Conservation (phyloP, 1,140 invertebrate genomes). For the Ylistrum balloti region DNA sequence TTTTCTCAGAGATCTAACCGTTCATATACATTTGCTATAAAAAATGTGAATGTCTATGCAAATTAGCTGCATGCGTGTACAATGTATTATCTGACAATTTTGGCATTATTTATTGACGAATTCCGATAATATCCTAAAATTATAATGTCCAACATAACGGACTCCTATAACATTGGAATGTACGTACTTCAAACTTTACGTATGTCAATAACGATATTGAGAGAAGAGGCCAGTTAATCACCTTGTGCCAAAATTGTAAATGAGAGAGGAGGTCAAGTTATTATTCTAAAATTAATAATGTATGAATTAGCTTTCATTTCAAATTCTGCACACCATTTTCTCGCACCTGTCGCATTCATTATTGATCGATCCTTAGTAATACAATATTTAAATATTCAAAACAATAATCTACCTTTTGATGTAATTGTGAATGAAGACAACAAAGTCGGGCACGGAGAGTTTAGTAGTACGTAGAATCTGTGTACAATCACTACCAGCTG, state of each 20-base stretch:
- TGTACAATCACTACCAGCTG: conserved; percentile 89
- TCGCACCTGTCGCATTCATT: conserved; percentile 6
- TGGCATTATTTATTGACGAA: too few species aligned
- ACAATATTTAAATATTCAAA: conserved; percentile 1
- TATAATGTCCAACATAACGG: too few species aligned
- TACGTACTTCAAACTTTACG: too few species aligned
- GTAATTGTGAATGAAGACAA: conserved; percentile 38
- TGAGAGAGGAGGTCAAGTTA: not conserved
- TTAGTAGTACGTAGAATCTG: conserved; percentile 12
- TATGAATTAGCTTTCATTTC: not conserved
- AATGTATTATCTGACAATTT: not conserved
- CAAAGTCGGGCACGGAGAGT: not conserved
- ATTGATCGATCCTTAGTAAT: not conserved
- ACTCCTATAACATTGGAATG: too few species aligned
- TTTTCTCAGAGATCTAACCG: too few species aligned
- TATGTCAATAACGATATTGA: too few species aligned
- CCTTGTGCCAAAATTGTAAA: not conserved
- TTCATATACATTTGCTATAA: not conserved
- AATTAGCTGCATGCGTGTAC: not conserved
- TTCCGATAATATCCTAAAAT: too few species aligned
- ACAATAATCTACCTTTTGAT: conserved; percentile 20
- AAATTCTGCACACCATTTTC: conserved; percentile 16
- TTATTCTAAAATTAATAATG: not conserved
- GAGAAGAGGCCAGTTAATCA: not conserved
- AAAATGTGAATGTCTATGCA: not conserved